Base-by-base conservation (phyloP, 2,888 invertebrate genomes). In the Axea sp. region DNA sequence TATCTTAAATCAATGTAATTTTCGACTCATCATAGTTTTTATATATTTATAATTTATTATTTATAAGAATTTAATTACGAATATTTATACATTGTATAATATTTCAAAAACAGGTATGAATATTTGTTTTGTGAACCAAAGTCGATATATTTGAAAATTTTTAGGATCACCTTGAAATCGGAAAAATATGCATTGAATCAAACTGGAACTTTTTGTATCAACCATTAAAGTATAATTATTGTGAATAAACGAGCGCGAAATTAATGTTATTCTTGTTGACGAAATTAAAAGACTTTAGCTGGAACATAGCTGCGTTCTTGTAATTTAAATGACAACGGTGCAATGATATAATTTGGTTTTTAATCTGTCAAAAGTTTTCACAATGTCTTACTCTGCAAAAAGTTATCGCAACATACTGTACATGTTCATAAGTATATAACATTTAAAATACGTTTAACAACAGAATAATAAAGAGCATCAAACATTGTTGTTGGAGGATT, bases 281-380 rank as follows among this genome's bases (percentile, higher is more conserved):
- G 55, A 79, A 79, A 80, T 37, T 31, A 7, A 15, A 17, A 47
- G 72, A 49, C 68, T 76, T 76, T 77, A n/a, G 77, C 78, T 77
- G 35, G 81, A 82, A 80, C 79, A 78, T 81, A 80, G 47, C 79
- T 79, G 80, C 72, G 77, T 77, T 79, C 75, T 80, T 77, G 60
- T 19, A 39, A 76, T 71, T 68, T 3, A 37, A 55, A 75, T 60
- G 73, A 78, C 76, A 77, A 81, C 77, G 76, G 83, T 83, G 83
- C 83, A 83, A 83, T 83, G 79, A 78, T 79, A 78, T 79, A 78
- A 76, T 77, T 80, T 79, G 72, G 74, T 80, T 72, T 64, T 45
- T 11, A 24, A 30, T 35, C 15, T 51, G 7, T 49, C 31, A 7
- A 67, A 39, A 35, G 39, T 65, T 57, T 77, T 75, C 72, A 71